Conservation (phyloP, 2,113 vertebrate genomes). For the Pseudopodoces humilis region DNA sequence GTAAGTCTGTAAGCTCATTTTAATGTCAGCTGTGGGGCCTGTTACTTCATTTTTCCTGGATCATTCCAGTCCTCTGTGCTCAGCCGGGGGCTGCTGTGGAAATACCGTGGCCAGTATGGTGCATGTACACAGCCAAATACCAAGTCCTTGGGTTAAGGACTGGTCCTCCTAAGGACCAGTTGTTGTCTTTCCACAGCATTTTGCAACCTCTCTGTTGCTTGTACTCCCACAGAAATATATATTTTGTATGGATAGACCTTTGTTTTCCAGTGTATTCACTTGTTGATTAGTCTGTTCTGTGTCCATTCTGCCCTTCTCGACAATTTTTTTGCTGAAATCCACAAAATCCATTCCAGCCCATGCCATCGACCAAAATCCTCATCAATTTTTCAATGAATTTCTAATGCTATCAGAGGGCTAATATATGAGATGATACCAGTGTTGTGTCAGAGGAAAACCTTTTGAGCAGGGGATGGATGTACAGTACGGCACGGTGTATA, state of each 20-base stretch:
- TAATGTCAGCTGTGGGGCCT: not conserved
- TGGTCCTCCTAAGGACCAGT: not conserved
- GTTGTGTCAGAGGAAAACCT: constrained; percentile 77
- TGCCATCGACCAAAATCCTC: constrained; percentile 14
- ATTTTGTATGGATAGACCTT: not conserved
- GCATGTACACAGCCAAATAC: not conserved
- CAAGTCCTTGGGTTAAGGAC: not conserved
- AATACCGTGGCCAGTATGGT: not conserved
- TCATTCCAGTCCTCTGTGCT: not conserved
- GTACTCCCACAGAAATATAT: not conserved
- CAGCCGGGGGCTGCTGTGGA: not conserved
- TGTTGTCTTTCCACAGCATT: not conserved
- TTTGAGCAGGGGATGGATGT: constrained; percentile 75
- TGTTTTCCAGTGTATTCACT: not conserved
- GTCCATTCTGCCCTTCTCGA: not conserved
- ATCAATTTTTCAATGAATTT: constrained; percentile 68
- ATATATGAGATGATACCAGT: constrained; percentile 67
- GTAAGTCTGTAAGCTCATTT: not conserved
- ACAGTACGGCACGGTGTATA: constrained; percentile 19
- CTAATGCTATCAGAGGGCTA: constrained; percentile 51
- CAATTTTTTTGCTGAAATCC: constrained; percentile 31
- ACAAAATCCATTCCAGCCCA: constrained; percentile 34
- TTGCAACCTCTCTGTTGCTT: not conserved
- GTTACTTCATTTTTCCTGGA: not conserved
- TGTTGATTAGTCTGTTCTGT: not conserved